Conservation (phyloP, 2,888 invertebrate genomes). For the Onchidella celtica region DNA sequence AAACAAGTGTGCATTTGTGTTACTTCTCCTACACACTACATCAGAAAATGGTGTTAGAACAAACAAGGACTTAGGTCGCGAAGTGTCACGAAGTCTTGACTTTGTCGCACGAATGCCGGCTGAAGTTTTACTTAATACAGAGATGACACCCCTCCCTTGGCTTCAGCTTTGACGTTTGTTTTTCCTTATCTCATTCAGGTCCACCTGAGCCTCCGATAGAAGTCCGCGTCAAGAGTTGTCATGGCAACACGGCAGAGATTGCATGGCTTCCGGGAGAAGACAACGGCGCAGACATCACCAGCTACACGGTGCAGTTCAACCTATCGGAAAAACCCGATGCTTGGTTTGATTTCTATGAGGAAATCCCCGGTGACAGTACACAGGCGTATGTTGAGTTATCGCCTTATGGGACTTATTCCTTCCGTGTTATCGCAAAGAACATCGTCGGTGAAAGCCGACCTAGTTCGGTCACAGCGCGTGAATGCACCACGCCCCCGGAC, state of each 20-base stretch:
- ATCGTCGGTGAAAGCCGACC: conserved; percentile 77
- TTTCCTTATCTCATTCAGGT: conserved; percentile 85
- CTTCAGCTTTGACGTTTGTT: too few relatives aligned
- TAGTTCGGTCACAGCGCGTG: conserved; percentile 67
- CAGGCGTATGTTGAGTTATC: conserved; percentile 64
- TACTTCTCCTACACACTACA: too few relatives aligned
- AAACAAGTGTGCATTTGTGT: too few relatives aligned
- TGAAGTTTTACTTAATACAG: too few relatives aligned
- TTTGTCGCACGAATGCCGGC: too few relatives aligned
- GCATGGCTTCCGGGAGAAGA: conserved; percentile 94
- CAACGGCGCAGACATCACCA: conserved; percentile 94
- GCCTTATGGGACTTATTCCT: conserved; percentile 79
- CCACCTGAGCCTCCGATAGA: conserved; percentile 93
- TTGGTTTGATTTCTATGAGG: conserved; percentile 83
- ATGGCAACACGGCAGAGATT: conserved; percentile 76
- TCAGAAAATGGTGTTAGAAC: too few relatives aligned
- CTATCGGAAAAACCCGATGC: conserved; percentile 95
- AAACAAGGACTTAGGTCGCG: too few relatives aligned
- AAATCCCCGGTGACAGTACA: conserved; percentile 55
- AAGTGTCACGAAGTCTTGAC: too few relatives aligned
- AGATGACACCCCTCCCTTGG: too few relatives aligned
- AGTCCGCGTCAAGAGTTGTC: conserved; percentile 84
- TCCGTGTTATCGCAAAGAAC: conserved; percentile 78
- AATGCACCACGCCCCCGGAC: conserved; percentile 73
- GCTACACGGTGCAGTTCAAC: conserved; percentile 94